A percentile compares a stretch with the other conserved stretches of the same genome.
These are phyloP conservation scores for Apamea crenata DNA, from an alignment of 2,888 invertebrate genomes.

Conservation along the genomic window DNA sequence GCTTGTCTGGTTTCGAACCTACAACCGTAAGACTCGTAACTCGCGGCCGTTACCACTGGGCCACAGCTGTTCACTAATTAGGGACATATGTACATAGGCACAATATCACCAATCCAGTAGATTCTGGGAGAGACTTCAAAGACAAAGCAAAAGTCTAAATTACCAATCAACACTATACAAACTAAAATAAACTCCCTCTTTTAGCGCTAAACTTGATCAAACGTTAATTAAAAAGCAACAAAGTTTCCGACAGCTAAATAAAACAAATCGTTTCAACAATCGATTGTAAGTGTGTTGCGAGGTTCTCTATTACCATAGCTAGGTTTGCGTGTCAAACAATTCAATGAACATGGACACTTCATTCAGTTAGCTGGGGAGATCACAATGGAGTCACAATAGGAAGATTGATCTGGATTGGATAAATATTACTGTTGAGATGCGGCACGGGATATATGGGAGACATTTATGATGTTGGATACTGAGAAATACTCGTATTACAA, in stretches of 20 bases:
- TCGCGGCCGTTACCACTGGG: neutral
- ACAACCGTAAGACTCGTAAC: neutral
- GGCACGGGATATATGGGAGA: conserved; percentile 4
- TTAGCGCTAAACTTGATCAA: conserved; percentile 20
- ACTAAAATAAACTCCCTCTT: conserved; percentile 21
- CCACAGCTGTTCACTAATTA: neutral
- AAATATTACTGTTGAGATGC: conserved; percentile 40
- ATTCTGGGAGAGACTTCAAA: neutral
- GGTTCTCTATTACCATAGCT: conserved; percentile 52
- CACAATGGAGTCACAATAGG: conserved; percentile 70
- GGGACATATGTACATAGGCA: neutral
- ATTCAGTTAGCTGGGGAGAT: conserved; percentile 74
- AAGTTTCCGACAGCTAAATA: conserved; percentile 20
- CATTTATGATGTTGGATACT: neutral
- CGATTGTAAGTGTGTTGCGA: conserved; percentile 40
- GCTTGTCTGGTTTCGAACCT: neutral
- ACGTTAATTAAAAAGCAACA: conserved; percentile 38
- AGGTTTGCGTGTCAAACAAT: conserved; percentile 79
- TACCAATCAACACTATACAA: conserved; percentile 10
- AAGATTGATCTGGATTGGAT: conserved; percentile 62
- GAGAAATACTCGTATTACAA: neutral
- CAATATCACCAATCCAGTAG: neutral
- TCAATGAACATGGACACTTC: conserved; percentile 77
- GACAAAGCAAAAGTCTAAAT: neutral
- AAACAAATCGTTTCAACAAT: conserved; percentile 44